Evolutionary conservation across 2,888 invertebrate genomes (phyloP).

Genomic region (Archips xylosteana): DNA sequence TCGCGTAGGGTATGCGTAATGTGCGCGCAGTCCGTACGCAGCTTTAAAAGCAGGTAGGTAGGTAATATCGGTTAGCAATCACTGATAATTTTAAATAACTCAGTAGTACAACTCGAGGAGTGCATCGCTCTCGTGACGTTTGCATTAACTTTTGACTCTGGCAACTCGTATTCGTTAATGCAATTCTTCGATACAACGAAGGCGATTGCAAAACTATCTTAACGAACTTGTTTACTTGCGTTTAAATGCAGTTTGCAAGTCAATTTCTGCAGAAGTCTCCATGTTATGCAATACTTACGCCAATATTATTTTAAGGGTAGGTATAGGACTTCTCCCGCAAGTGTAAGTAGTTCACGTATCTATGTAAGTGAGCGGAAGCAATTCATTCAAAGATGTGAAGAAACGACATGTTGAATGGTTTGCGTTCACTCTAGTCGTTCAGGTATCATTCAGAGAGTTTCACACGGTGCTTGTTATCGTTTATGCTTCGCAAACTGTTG

Average conservation of each 20-base stretch:
- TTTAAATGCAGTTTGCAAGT: neutral
- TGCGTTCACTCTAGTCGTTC: constrained; percentile 17
- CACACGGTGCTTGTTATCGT: constrained; percentile 25
- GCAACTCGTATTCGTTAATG: neutral
- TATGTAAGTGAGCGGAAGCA: constrained; percentile 13
- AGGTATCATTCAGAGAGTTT: constrained; percentile 2
- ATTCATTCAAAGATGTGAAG: constrained; percentile 32
- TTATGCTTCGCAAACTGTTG: constrained; percentile 19
- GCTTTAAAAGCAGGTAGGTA: neutral
- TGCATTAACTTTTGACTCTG: constrained; percentile 39
- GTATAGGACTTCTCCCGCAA: neutral
- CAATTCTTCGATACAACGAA: constrained; percentile 37
- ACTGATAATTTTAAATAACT: constrained; percentile 22
- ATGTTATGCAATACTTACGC: neutral
- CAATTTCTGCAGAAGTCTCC: neutral
- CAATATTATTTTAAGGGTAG: neutral
- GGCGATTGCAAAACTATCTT: constrained; percentile 48
- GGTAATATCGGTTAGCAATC: constrained; percentile 11
- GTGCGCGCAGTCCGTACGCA: too few relatives aligned
- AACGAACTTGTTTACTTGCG: constrained; percentile 52
- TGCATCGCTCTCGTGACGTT: constrained; percentile 31
- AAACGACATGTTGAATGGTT: constrained; percentile 35
- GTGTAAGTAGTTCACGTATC: neutral
- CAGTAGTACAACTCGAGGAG: neutral
- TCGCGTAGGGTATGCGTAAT: too few relatives aligned